A percentile compares a stretch with the other conserved stretches of the same genome.
phyloP scores from a whole-genome alignment of 37 sponge, comb jelly and placozoan species.

The Chondrilla cf. caribensis region DNA sequence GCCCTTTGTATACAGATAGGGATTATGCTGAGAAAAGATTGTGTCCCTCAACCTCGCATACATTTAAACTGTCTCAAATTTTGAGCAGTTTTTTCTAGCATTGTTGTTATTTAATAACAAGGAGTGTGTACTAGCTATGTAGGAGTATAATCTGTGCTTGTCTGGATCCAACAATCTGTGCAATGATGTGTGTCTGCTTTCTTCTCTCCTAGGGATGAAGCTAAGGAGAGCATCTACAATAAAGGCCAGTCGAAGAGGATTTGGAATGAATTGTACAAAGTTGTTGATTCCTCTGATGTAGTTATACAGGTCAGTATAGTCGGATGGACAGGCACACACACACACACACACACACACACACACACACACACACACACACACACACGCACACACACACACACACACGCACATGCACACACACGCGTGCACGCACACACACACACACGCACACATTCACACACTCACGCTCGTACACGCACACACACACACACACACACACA shows the following conservation, averaged over 20 bases:
- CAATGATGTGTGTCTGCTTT: not conserved
- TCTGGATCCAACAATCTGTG: no score
- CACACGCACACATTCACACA: no score
- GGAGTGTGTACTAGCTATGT: not conserved
- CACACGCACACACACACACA: constrained; percentile 8
- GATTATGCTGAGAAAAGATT: no score
- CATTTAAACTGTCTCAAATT: no score
- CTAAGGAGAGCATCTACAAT: constrained; percentile 77
- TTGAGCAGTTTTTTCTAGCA: no score
- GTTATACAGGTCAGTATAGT: constrained; percentile 65
- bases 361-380: not conserved
- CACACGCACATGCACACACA: no score
- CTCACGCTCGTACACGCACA: not conserved
- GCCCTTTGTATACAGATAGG: no score
- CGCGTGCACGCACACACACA: no score
- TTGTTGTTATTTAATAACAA: no score
- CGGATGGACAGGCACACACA: not conserved
- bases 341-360: not conserved
- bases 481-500: constrained; percentile 10
- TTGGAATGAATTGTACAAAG: constrained; percentile 98
- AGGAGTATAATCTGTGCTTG: not conserved
- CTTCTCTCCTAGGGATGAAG: constrained; percentile 57
- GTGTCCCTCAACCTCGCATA: no score
- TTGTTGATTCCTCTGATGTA: constrained; percentile 88
- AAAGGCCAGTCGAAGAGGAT: constrained; percentile 96